These are phyloP conservation scores for Cottoperca gobio DNA, from an alignment of 2,797 vertebrate species.

Conservation along the genomic window DNA sequence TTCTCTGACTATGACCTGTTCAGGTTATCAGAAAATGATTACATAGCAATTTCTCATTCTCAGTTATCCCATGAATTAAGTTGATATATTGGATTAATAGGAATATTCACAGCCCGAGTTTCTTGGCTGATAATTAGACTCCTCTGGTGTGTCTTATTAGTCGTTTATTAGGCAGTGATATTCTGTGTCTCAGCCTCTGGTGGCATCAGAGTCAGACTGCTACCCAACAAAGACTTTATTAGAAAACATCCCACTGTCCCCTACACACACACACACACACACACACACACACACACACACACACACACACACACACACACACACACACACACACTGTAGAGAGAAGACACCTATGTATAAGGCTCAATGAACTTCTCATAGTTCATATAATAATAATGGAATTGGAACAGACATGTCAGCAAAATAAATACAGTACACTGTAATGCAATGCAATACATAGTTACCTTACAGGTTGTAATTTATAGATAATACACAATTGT, in stretches of 20 bases:
- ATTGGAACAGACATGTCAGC: neutral
- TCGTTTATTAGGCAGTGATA: constrained; percentile 23
- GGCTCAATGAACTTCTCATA: neutral
- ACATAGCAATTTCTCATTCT: constrained; percentile 1
- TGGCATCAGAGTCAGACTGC: constrained; percentile 30
- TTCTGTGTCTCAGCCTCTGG: constrained; percentile 10
- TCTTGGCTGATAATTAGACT: constrained; percentile 19
- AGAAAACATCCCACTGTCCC: constrained; percentile 9
- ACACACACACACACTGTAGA: neutral
- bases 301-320: constrained; percentile 12
- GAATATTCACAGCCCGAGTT: neutral
- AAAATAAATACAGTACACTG: neutral
- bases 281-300: constrained; percentile 4
- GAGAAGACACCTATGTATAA: neutral
- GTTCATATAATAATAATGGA: constrained; percentile 4
- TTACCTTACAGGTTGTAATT: too few relatives aligned
- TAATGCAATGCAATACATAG: neutral
- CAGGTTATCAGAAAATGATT: neutral
- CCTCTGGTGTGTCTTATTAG: constrained; percentile 21
- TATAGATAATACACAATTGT: too few relatives aligned
- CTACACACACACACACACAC: constrained; percentile 1
- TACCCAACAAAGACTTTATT: constrained; percentile 38
- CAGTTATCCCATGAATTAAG: neutral
- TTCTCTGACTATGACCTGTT: neutral
- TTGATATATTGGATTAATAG: neutral